phyloP scores from a whole-genome alignment of 1,140 invertebrate genomes.

The Drosophila saltans region DNA sequence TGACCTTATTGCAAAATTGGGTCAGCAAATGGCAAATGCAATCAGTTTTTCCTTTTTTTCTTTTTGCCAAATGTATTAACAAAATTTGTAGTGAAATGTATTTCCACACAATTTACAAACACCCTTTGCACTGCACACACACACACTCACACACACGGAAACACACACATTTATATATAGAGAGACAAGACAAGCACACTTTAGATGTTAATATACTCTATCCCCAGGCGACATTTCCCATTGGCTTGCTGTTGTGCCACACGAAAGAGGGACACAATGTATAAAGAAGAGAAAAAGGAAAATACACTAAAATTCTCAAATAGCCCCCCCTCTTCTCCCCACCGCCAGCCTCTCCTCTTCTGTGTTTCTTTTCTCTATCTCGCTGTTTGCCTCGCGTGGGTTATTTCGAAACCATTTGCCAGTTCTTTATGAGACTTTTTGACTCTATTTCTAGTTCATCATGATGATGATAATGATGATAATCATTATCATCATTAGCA shows the following conservation, averaged over 20 bases:
- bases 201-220: slow-evolving; percentile 46
- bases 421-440: slow-evolving; percentile 66
- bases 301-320: slow-evolving; percentile 12
- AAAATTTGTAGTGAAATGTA: background rate
- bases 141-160: background rate
- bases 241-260: slow-evolving; percentile 23
- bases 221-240: slow-evolving; percentile 51
- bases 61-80: slow-evolving; percentile 5
- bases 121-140: background rate
- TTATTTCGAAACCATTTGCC: slow-evolving; percentile 64
- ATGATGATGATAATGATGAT: slow-evolving; percentile 12
- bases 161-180: background rate
- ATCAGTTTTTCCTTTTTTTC: background rate
- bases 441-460: slow-evolving; percentile 50
- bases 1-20: slow-evolving; percentile 2
- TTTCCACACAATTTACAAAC: background rate
- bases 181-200: slow-evolving; percentile 31
- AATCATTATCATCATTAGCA: slow-evolving; percentile 1
- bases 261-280: background rate
- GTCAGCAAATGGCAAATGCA: background rate
- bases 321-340: background rate
- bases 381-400: slow-evolving; percentile 51
- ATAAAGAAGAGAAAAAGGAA: background rate
- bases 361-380: slow-evolving; percentile 6
- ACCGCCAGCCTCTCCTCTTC: background rate